phyloP scores from a whole-genome alignment of 92 coral and sea anemone species.

The Hydrozoanthus gracilis region DNA sequence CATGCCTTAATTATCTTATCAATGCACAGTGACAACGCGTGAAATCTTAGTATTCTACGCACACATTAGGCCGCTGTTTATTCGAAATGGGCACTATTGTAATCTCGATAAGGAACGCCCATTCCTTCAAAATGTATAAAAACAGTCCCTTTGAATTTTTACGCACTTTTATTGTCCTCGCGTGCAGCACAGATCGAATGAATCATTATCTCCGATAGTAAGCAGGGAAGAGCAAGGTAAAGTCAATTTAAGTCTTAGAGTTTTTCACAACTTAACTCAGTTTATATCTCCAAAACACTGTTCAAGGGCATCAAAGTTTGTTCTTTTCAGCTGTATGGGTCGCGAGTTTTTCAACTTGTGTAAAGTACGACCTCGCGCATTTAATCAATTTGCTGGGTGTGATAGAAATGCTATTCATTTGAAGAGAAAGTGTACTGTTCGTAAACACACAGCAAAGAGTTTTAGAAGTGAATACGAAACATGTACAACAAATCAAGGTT shows the following conservation, averaged over 20 bases:
- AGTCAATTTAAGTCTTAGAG: background rate
- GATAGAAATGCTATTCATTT: background rate
- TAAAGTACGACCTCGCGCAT: background rate
- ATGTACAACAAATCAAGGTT: background rate
- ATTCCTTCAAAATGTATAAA: constrained; percentile 36
- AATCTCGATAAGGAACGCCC: constrained; percentile 30
- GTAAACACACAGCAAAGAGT: background rate
- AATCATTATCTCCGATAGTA: background rate
- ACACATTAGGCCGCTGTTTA: constrained; percentile 34
- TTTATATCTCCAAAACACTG: too few species aligned
- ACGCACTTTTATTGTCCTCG: constrained; percentile 35
- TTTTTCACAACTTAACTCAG: too few species aligned
- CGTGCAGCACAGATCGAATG: constrained; percentile 23
- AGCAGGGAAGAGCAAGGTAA: background rate
- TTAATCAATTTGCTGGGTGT: background rate
- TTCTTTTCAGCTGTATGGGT: too few species aligned
- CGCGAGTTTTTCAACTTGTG: background rate
- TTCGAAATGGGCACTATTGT: constrained; percentile 35
- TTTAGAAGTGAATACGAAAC: background rate
- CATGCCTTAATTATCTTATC: constrained; percentile 32
- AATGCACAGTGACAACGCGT: constrained; percentile 17
- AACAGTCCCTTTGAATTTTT: constrained; percentile 33
- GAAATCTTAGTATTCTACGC: background rate
- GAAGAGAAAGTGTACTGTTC: background rate
- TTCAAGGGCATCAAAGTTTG: background rate